Base-by-base conservation (phyloP, 1,140 invertebrate genomes). In the Drosophila repleta region DNA sequence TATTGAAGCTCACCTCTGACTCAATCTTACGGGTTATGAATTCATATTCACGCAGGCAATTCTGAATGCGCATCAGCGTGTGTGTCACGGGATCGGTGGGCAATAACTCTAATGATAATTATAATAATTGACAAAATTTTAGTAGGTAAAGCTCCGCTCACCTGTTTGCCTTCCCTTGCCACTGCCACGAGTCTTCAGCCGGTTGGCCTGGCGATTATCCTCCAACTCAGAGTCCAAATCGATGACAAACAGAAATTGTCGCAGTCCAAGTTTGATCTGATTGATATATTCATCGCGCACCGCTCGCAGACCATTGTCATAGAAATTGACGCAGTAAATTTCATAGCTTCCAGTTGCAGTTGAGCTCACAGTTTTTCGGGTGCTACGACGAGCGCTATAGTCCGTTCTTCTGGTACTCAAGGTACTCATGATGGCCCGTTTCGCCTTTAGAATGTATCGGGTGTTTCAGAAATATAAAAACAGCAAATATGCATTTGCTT, bases 321-420 rank as follows among this genome's bases (percentile, higher is more conserved):
- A 74, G 51, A 87, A 87, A n/a, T 89, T 83, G 3, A 87, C 10
- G 32, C 82, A 85, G 53, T 78, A 85, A 18, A 85, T 68, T 10
- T 60, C 60, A 18, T 71, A 76, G 3, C 46, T 13, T 0, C 4
- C 0, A 0, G 26, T 3, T 29, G 13, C 15, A 0, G 1, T 3
- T 10, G 10, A 1, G 11, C 4, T 1, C 13, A 0, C 1, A 13
- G 6, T 15, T 2, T 29, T 60, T 65, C 55, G 64, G 6, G 15
- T 45, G 8, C 26, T 46, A 5, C 66, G 49, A 13, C 39, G 37
- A 48, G 15, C 46, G 20, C 35, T 35, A 1, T 20, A 13, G 1
- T 20, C 26, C 0, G 18, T 18, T 41, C 26, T 56, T 1, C 65
- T 37, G 13, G 53, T 69, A 48, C 49, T 74, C 6, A 35, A 8